Evolutionary conservation across 2,888 invertebrate genomes (phyloP).

Genomic region (Bembecia ichneumoniformis): DNA sequence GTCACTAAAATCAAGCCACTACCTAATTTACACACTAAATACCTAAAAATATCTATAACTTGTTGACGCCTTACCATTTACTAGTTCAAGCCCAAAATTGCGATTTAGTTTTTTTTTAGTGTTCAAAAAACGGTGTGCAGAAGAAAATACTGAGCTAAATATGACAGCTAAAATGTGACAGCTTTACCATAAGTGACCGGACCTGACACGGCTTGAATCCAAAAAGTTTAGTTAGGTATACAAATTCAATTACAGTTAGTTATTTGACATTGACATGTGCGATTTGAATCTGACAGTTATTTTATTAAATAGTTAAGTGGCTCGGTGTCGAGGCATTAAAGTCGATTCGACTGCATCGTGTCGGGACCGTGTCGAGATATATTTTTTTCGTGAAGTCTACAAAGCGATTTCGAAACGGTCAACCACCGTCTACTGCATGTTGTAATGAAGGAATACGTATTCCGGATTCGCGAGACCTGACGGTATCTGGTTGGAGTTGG

Average conservation of each 20-base stretch:
- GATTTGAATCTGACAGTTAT: too few relatives aligned
- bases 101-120: neutral
- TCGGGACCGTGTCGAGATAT: neutral
- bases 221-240: too few relatives aligned
- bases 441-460: slow-evolving; percentile 69
- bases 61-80: slow-evolving; percentile 24
- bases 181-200: neutral
- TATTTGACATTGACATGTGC: too few relatives aligned
- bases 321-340: too few relatives aligned
- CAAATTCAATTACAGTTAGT: too few relatives aligned
- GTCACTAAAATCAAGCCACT: neutral
- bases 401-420: neutral
- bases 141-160: neutral
- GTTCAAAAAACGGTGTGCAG: neutral
- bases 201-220: too few relatives aligned
- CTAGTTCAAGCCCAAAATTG: slow-evolving; percentile 12
- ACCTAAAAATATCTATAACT: slow-evolving; percentile 18
- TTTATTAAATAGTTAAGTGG: too few relatives aligned
- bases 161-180: neutral
- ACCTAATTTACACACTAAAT: neutral
- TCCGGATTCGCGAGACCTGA: slow-evolving; percentile 72
- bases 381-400: too few relatives aligned
- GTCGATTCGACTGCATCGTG: too few relatives aligned
- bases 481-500: slow-evolving; percentile 75
- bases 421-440: slow-evolving; percentile 41